A percentile compares a stretch with the other conserved stretches of the same genome.
Evolutionary conservation across 2,113 vertebrate species (phyloP).

Genomic region (Rhodinocichla rosea): DNA sequence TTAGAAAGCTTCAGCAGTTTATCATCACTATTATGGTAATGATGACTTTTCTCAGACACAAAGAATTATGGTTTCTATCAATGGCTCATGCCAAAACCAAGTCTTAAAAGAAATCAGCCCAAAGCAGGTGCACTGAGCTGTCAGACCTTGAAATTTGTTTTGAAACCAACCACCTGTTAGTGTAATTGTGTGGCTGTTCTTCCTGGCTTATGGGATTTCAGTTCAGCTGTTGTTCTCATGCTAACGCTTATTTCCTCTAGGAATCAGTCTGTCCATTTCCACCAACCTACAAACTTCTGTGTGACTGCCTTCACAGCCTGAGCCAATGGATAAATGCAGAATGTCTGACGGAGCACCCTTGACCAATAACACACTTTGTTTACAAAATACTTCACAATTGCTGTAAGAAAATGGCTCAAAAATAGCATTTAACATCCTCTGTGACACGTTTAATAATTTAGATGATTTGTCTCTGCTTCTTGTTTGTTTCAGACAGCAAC

Average conservation of each 20-base stretch:
- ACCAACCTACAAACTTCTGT: slow-evolving; percentile 48
- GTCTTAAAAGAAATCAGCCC: slow-evolving; percentile 60
- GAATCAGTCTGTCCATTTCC: slow-evolving; percentile 60
- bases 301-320: slow-evolving; percentile 29
- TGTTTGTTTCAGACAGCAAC: slow-evolving; percentile 43
- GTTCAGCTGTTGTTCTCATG: slow-evolving; percentile 81
- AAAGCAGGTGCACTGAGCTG: slow-evolving; percentile 76
- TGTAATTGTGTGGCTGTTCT: slow-evolving; percentile 78
- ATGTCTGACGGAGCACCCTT: not conserved
- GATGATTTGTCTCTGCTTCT: slow-evolving; percentile 36
- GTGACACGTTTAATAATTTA: slow-evolving; percentile 29
- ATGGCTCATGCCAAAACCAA: slow-evolving; percentile 53
- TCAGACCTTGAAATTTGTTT: slow-evolving; percentile 81
- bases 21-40: slow-evolving; percentile 46
- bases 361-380: slow-evolving; percentile 8
- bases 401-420: not conserved
- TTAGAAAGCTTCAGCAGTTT: slow-evolving; percentile 24
- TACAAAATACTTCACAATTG: slow-evolving; percentile 13
- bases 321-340: slow-evolving; percentile 25
- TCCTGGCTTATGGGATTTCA: slow-evolving; percentile 82
- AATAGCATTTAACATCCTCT: slow-evolving; percentile 34
- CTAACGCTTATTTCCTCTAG: slow-evolving; percentile 77
- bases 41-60: slow-evolving; percentile 56
- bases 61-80: slow-evolving; percentile 54
- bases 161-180: slow-evolving; percentile 79